Evolutionary conservation across 2,113 vertebrate genomes (phyloP).

Genomic region (Tinamus guttatus): DNA sequence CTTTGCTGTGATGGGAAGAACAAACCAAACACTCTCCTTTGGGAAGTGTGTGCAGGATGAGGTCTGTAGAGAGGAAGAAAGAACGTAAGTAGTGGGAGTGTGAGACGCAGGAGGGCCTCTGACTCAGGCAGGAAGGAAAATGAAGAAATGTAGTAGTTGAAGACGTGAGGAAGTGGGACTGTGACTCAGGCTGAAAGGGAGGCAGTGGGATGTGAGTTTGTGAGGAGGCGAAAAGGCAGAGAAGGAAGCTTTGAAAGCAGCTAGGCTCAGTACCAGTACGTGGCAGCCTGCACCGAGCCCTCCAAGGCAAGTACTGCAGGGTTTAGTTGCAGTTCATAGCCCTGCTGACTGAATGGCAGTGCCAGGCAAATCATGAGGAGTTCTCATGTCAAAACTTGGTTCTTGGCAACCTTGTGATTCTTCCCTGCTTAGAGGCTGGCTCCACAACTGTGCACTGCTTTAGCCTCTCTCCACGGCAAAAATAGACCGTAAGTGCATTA

Average conservation of each 20-base stretch:
- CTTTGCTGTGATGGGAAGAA: neutral
- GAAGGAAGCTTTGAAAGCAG: slow-evolving; percentile 6
- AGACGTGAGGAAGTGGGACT: slow-evolving; percentile 41
- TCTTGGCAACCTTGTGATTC: neutral
- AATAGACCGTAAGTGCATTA: neutral
- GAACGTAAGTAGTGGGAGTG: slow-evolving; percentile 29
- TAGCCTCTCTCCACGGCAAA: neutral
- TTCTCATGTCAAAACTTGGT: neutral
- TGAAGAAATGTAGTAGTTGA: slow-evolving; percentile 57
- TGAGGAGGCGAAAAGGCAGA: neutral
- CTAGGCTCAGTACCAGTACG: neutral
- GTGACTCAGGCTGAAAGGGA: slow-evolving; percentile 54
- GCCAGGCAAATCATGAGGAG: neutral
- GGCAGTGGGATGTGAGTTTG: neutral
- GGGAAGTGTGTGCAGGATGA: neutral
- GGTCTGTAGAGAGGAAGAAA: slow-evolving; percentile 16
- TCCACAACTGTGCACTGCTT: neutral
- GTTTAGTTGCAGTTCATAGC: neutral
- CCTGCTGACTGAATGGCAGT: neutral
- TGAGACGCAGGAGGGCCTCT: slow-evolving; percentile 34
- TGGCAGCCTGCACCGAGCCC: neutral
- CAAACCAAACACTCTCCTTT: neutral
- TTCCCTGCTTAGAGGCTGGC: neutral
- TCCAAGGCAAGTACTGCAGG: neutral
- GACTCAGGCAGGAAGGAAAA: slow-evolving; percentile 69